Evolutionary conservation across 1,140 invertebrate species (phyloP), one percentile per base, ranked within the genome.

Genomic region (Dreissena rostriformis): DNA sequence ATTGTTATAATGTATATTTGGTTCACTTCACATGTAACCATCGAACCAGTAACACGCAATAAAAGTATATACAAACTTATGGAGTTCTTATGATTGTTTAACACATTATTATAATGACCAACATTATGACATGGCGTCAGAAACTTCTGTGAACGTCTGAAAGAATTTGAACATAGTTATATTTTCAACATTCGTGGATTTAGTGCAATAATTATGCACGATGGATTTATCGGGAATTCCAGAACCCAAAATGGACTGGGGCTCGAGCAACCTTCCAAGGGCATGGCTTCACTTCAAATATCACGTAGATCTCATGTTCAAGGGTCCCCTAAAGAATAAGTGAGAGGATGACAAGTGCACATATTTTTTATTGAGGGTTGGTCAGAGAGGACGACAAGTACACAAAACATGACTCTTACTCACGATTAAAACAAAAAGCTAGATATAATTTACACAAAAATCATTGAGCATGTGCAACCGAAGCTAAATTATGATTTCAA

Each of bases 181-280:
- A 39, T 39, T 39, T 39, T 39, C 39, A 39, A 39, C 39, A 39
- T 39, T 39, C 39, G 2, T 39, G 39, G 39, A 39, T 39, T 39
- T 39, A 39, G 4, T 39, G 39, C 39, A 39, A 39, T 5, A 39
- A 39, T 39, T 39, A 8, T 39, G 57, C 22, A 61, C 22, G 17
- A 61, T 61, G 57, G 57, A 55, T 24, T 55, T 53, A 55, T 26
- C 75, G 24, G 77, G 66, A 29, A 53, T 80, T 19, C 77, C 65
- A 53, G 15, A 63, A 8, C 77, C 77, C 12, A 19, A n/a, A 7
- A 80, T 80, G 77, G 77, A 80, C 29, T 80, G 77, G 77, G n/a
- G n/a, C 15, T 8, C 65, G 0, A 15, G 11, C 6, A 80, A 80
- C 26, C 53, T 70, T 12, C 77, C 77, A 63, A 65, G 70, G 22